These are phyloP conservation scores for Tylochromis polylepis DNA, from an alignment of 2,113 vertebrate genomes.

Conservation along the genomic window DNA sequence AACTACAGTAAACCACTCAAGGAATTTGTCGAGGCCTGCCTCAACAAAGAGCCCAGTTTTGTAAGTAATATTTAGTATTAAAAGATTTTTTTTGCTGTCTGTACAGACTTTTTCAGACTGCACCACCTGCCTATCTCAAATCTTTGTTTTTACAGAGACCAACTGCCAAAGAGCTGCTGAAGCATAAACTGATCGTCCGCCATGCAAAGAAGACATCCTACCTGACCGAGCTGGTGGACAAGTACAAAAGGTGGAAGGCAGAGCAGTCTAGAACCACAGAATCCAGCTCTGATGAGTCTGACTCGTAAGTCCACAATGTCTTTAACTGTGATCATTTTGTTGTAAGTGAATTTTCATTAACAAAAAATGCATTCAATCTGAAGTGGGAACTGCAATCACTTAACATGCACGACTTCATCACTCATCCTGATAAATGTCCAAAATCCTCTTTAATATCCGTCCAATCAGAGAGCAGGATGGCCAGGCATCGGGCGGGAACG, in stretches of 20 bases:
- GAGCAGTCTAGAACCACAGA: conserved; percentile 84
- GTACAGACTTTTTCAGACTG: neutral
- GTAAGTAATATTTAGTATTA: conserved; percentile 70
- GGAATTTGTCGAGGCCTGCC: conserved; percentile 94
- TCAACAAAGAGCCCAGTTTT: conserved; percentile 98
- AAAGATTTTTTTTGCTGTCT: neutral
- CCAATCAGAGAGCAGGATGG: conserved; percentile 85
- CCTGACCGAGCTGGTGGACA: conserved; percentile 93
- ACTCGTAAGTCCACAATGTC: conserved; percentile 76
- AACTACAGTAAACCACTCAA: conserved; percentile 95
- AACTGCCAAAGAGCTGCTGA: conserved; percentile 93
- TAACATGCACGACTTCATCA: neutral
- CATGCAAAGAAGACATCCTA: conserved; percentile 96
- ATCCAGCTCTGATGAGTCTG: conserved; percentile 93
- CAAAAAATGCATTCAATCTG: neutral
- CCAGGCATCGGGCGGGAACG: conserved; percentile 88
- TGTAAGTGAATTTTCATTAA: neutral
- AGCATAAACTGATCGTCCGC: conserved; percentile 95
- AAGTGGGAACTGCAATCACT: too few relatives aligned
- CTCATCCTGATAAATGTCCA: neutral
- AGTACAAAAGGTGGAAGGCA: conserved; percentile 94
- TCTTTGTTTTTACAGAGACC: conserved; percentile 79
- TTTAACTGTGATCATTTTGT: neutral
- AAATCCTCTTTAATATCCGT: neutral
- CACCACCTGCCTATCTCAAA: neutral